Evolutionary conservation across 2,797 vertebrate genomes (phyloP).

Genomic region (Nasua narica): DNA sequence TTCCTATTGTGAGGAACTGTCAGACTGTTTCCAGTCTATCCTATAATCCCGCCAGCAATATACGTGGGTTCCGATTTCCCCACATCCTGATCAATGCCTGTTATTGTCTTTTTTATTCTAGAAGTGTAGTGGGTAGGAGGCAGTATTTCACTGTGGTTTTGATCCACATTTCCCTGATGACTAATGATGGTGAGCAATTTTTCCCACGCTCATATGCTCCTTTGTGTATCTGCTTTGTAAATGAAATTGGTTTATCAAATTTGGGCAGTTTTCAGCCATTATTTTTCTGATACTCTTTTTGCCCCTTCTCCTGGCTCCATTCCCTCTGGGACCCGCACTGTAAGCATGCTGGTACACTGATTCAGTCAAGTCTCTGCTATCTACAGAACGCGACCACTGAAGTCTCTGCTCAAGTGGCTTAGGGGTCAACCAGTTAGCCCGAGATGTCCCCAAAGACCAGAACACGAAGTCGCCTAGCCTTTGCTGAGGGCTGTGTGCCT

Average conservation of each 20-base stretch:
- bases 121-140: neutral
- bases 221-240: neutral
- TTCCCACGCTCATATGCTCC: neutral
- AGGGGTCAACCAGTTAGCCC: neutral
- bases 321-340: neutral
- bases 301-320: neutral
- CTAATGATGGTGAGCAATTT: neutral
- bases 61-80: neutral
- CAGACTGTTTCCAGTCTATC: neutral
- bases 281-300: neutral
- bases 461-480: neutral
- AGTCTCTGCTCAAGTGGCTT: neutral
- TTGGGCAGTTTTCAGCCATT: neutral
- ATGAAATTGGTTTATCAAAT: neutral
- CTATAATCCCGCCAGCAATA: neutral
- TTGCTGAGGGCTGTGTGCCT: neutral
- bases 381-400: neutral
- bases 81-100: neutral
- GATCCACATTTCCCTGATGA: neutral
- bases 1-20: neutral
- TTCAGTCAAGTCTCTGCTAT: neutral
- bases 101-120: neutral
- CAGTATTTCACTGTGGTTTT: neutral
- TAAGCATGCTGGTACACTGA: neutral
- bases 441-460: neutral